Evolutionary conservation across 23 tunicate genomes (phyloP).

Genomic region (Ciona savignyi): DNA sequence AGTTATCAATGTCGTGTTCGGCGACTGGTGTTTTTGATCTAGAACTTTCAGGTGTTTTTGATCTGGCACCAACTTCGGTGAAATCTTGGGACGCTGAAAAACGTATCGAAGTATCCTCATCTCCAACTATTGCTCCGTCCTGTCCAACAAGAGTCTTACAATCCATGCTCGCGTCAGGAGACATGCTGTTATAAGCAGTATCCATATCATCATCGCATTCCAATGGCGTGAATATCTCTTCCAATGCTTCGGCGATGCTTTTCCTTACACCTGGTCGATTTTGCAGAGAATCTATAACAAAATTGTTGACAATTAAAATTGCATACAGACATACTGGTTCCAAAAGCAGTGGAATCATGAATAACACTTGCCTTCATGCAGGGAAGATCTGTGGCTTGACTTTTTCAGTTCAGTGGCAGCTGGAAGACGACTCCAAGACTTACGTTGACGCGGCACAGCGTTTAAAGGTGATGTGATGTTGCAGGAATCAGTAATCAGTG

Average conservation of each 20-base stretch:
- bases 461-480: conserved; percentile 9
- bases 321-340: too few relatives aligned
- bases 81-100: conserved; percentile 2
- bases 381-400: conserved; percentile 6
- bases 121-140: conserved; percentile 15
- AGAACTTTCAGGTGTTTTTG: conserved; percentile 65
- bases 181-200: conserved; percentile 26
- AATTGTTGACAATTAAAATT: too few relatives aligned
- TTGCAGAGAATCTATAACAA: not conserved
- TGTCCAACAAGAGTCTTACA: conserved; percentile 39
- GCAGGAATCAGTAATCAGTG: conserved; percentile 23
- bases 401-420: conserved; percentile 5
- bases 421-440: conserved; percentile 31
- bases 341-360: too few relatives aligned
- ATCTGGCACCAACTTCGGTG: conserved; percentile 6
- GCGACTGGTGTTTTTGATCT: conserved; percentile 44
- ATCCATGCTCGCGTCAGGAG: conserved; percentile 73
- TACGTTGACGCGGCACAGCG: conserved; percentile 17
- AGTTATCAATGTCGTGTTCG: conserved; percentile 18
- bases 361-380: conserved; percentile 17
- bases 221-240: conserved; percentile 55
- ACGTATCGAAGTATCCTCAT: conserved; percentile 24
- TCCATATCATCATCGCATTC: conserved; percentile 27
- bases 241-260: conserved; percentile 76
- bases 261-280: conserved; percentile 29